Evolutionary conservation across 2,888 invertebrate species (phyloP), one percentile per base, ranked within the genome.

Genomic region (Pseudococcus longispinus): DNA sequence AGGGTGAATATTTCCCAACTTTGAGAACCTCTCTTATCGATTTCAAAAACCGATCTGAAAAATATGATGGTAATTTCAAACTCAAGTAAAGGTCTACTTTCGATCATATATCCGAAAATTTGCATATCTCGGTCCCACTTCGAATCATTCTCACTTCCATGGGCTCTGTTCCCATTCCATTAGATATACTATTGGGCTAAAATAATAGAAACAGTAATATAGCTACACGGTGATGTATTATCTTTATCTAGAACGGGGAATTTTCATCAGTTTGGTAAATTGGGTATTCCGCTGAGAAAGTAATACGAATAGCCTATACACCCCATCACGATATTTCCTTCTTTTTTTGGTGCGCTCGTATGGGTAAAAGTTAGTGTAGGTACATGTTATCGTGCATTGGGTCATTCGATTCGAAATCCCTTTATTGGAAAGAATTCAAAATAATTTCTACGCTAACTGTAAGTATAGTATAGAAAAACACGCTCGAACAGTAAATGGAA

Each of bases 391-490:
- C 29, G 70, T 70, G 20, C 70, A 18, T 60, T 29, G 70, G 70
- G 70, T 70, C 70, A 42, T 80, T 80, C 77, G 42, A 20, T 42
- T 80, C 42, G 37, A 42, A 80, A 80, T 80, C 42, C 42, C 37
- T 42, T 80, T 80, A 42, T 80, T 80, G 77, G 77, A 80, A 80
- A 80, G 77, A 42, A 42, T 80, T 80, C 77, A 80, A 80, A 80
- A 80, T 80, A 80, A 80, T 80, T 80, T 42, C 42, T 42, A 37
- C 15, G 37, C 37, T n/a, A 42, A 80, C 77, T 37, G 20, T 9
- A 37, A 37, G 37, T 8, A 4, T 37, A 37, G 37, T 37, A 32
- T 77, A 80, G 42, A 37, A 80, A 80, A 80, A 42, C 77, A 80
- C 42, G 77, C 42, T 80, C 42, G 20, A 42, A 23, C 42, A 42